These are phyloP conservation scores for Ceratothoa steindachneri DNA, from an alignment of 2,888 invertebrate species.

Conservation along the genomic window DNA sequence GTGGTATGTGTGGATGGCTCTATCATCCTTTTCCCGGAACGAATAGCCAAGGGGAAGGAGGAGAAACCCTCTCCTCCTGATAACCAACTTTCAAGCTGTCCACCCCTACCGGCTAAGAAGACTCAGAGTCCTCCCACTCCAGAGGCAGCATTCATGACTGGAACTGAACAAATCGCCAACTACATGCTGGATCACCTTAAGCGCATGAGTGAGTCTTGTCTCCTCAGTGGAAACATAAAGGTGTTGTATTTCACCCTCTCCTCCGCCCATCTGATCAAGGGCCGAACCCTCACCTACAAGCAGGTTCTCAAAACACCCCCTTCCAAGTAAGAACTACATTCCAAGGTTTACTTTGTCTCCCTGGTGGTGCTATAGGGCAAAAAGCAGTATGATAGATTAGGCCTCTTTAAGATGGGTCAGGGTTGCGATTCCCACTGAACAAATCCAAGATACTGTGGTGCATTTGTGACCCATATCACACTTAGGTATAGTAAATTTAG, in stretches of 20 bases:
- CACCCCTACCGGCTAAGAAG: background rate
- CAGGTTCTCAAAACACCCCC: conserved; percentile 29
- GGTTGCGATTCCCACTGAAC: too few relatives aligned
- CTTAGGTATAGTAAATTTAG: too few relatives aligned
- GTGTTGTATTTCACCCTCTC: conserved; percentile 29
- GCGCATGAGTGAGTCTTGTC: conserved; percentile 32
- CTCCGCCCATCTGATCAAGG: conserved; percentile 34
- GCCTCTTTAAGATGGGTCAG: too few relatives aligned
- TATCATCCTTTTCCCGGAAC: conserved; percentile 30
- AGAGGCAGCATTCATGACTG: conserved; percentile 23
- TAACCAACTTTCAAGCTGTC: too few relatives aligned
- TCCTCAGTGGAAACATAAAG: conserved; percentile 26
- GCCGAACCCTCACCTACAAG: conserved; percentile 33
- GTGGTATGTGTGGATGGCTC: conserved; percentile 39
- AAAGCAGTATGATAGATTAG: too few relatives aligned
- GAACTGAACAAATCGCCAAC: conserved; percentile 34
- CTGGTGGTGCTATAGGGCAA: too few relatives aligned
- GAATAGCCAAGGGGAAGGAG: conserved; percentile 4
- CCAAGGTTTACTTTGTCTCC: too few relatives aligned
- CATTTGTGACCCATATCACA: too few relatives aligned
- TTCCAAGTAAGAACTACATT: conserved; percentile 35
- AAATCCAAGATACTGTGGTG: too few relatives aligned
- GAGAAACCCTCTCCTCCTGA: background rate
- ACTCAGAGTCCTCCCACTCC: conserved; percentile 10
- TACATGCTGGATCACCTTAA: conserved; percentile 47